Percentiles rank a stretch among this genome's conserved stretches.
These are phyloP conservation scores for Zaprionus davidi DNA, from an alignment of 1,140 invertebrate genomes.

Conservation along the genomic window DNA sequence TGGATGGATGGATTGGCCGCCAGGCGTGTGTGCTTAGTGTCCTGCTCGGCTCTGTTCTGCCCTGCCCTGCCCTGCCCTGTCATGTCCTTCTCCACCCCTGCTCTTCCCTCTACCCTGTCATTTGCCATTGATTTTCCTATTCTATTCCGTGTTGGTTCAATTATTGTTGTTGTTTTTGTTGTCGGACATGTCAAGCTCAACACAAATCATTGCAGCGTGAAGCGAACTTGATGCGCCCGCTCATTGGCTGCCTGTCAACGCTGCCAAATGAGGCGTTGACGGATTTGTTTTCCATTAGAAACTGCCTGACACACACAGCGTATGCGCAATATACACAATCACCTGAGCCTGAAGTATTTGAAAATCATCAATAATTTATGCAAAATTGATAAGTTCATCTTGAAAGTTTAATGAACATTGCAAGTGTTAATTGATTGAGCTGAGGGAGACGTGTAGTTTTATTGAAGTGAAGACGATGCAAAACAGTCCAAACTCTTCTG, in stretches of 20 bases:
- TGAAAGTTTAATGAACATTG: background rate
- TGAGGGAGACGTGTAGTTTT: background rate
- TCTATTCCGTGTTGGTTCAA: background rate
- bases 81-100: too few relatives aligned
- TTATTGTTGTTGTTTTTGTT: slow-evolving; percentile 5
- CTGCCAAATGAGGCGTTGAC: slow-evolving; percentile 53
- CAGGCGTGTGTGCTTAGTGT: slow-evolving; percentile 15
- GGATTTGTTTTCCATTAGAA: slow-evolving; percentile 70
- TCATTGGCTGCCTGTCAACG: slow-evolving; percentile 34
- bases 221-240: slow-evolving; percentile 60
- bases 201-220: slow-evolving; percentile 36
- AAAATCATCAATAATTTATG: background rate
- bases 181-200: slow-evolving; percentile 27
- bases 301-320: slow-evolving; percentile 28
- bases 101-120: background rate
- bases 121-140: slow-evolving; percentile 34
- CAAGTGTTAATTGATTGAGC: background rate
- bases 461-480: too few relatives aligned
- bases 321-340: slow-evolving; percentile 52
- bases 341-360: background rate
- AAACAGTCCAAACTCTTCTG: background rate
- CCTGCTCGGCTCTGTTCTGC: background rate
- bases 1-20: slow-evolving; percentile 40
- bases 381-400: background rate
- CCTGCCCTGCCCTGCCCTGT: too few relatives aligned